phyloP scores from a whole-genome alignment of 2,888 invertebrate species.

The Erpobdella octoculata region DNA sequence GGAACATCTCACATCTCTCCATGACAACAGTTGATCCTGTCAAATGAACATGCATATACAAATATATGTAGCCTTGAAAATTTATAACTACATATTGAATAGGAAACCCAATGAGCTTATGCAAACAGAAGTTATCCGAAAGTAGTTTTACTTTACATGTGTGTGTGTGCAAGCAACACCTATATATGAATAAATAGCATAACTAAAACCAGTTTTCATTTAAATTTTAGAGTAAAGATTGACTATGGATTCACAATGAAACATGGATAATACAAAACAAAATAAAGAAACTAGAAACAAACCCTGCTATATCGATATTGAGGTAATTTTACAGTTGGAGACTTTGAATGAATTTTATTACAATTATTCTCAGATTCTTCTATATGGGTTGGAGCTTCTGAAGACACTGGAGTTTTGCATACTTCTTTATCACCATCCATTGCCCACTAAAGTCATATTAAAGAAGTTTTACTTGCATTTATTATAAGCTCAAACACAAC shows the following conservation, averaged over 20 bases:
- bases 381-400: background rate
- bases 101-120: too few species aligned
- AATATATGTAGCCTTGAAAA: background rate
- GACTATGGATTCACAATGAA: background rate
- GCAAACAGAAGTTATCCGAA: too few species aligned
- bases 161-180: too few species aligned
- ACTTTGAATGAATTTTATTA: background rate
- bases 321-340: background rate
- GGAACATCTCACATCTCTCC: background rate
- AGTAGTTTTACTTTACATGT: too few species aligned
- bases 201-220: too few species aligned
- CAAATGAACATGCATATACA: background rate
- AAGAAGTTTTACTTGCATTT: too few species aligned
- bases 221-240: background rate
- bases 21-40: background rate
- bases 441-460: background rate
- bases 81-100: too few species aligned
- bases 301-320: background rate
- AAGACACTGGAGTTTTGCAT: background rate
- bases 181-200: too few species aligned
- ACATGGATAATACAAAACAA: background rate
- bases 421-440: background rate
- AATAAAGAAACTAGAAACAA: background rate
- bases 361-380: background rate
- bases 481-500: too few species aligned